A percentile compares a stretch with the other conserved stretches of the same genome.
These are phyloP conservation scores for Manacus vitellinus DNA, from an alignment of 2,113 vertebrate genomes.

Conservation along the genomic window DNA sequence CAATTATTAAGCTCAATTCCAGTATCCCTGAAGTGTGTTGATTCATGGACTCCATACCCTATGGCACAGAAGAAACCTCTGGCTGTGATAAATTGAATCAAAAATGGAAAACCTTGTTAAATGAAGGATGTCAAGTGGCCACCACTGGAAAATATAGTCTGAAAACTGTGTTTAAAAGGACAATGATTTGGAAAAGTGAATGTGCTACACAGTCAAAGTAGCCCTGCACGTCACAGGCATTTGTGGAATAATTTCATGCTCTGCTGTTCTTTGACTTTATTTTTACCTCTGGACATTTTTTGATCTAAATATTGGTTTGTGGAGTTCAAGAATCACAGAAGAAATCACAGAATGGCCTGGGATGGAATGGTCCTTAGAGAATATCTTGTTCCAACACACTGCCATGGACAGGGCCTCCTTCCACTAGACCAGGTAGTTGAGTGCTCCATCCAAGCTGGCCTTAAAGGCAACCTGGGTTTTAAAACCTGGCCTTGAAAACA, in stretches of 20 bases:
- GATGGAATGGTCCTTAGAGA: not conserved
- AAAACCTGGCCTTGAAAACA: not conserved
- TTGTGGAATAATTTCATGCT: not conserved
- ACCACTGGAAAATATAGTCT: not conserved
- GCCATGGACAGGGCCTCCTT: not conserved
- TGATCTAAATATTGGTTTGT: not conserved
- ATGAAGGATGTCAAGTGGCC: not conserved
- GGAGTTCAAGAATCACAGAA: not conserved
- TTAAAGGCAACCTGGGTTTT: not conserved
- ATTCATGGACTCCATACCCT: not conserved
- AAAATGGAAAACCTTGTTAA: not conserved
- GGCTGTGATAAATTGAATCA: not conserved
- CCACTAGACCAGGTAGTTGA: not conserved
- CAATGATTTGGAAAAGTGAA: not conserved
- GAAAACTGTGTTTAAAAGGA: not conserved
- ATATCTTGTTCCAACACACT: not conserved
- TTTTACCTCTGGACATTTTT: not conserved
- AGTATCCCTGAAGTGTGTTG: not conserved
- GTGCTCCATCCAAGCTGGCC: not conserved
- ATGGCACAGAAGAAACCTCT: not conserved
- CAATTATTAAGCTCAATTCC: not conserved
- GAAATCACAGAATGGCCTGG: not conserved
- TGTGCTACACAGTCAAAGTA: not conserved
- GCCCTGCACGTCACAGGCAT: accelerated
- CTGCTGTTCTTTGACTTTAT: not conserved